Conservation (phyloP, 2,113 vertebrate species). For the Chaetodon auriga region DNA sequence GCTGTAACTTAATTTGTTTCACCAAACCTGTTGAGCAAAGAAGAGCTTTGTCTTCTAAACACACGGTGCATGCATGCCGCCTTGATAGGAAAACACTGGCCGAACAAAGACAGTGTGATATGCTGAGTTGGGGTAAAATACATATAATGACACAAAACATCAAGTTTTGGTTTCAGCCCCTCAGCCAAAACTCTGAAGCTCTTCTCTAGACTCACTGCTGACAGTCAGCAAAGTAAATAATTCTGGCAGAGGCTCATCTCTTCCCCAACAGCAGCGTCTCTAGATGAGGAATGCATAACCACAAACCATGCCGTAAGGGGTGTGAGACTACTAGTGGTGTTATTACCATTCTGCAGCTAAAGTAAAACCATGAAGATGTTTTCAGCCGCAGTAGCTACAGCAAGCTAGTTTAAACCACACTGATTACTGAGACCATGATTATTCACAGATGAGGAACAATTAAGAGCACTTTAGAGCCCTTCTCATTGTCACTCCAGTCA, state of each 20-base stretch:
- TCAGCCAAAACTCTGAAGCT: constrained; percentile 7
- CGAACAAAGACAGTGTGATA: neutral
- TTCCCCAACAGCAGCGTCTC: constrained; percentile 24
- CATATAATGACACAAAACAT: neutral
- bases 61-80: neutral
- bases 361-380: neutral
- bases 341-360: neutral
- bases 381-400: neutral
- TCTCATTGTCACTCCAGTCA: neutral
- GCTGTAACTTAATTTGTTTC: neutral
- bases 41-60: neutral
- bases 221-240: constrained; percentile 19
- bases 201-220: neutral
- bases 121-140: neutral
- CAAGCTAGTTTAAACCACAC: constrained; percentile 4
- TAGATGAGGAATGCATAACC: constrained; percentile 21
- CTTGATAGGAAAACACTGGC: neutral
- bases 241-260: neutral
- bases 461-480: neutral
- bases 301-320: constrained; percentile 9
- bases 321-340: constrained; percentile 10
- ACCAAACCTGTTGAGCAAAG: neutral
- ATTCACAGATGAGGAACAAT: neutral
- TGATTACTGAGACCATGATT: neutral
- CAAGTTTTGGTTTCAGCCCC: neutral